phyloP scores from a whole-genome alignment of 2,888 invertebrate species.

The Ormyrus pomaceus region DNA sequence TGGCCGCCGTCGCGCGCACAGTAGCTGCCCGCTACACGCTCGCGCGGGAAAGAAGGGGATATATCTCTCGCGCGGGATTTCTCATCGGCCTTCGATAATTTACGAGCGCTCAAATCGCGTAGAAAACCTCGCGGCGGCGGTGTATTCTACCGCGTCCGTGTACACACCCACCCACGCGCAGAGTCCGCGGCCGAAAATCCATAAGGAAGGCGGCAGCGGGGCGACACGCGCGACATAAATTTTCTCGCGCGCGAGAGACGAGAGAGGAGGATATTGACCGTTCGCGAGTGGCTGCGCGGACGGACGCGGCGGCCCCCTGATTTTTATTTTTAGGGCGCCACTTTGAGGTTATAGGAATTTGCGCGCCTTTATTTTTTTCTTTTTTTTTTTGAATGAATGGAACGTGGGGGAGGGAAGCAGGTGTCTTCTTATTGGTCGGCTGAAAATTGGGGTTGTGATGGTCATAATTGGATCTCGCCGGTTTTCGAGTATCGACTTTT shows the following conservation, averaged over 20 bases:
- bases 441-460: slow-evolving; percentile 17
- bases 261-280: slow-evolving; percentile 29
- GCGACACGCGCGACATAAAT: slow-evolving; percentile 25
- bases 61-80: no score
- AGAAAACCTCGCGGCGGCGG: no score
- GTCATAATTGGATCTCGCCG: neutral
- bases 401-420: neutral
- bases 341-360: neutral
- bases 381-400: neutral
- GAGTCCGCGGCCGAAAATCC: slow-evolving; percentile 25
- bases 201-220: slow-evolving; percentile 15
- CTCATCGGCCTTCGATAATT: no score
- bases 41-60: no score
- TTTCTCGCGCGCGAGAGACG: neutral
- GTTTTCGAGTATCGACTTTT: no score
- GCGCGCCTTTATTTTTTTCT: neutral
- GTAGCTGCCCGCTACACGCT: no score
- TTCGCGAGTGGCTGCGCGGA: neutral
- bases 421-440: slow-evolving; percentile 12
- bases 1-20: no score
- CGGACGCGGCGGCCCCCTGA: neutral
- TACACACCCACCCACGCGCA: no score
- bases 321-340: neutral
- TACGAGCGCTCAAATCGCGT: no score
- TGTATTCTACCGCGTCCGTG: no score